Evolutionary conservation across 2,113 vertebrate species (phyloP).

Genomic region (Turdus rufiventris): DNA sequence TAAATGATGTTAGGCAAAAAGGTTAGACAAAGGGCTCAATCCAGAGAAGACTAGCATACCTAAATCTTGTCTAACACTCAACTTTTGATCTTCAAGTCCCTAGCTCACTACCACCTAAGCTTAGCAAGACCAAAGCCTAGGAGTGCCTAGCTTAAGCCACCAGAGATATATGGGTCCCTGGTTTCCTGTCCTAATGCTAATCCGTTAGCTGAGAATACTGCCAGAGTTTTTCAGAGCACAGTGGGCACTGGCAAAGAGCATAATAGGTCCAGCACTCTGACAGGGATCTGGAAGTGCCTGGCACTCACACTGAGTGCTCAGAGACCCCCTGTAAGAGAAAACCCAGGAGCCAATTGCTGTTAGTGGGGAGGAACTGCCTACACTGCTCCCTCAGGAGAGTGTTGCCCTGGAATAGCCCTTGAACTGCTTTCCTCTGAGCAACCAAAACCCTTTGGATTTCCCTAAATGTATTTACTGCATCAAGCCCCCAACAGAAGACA

Average conservation of each 20-base stretch:
- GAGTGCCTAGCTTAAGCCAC: background rate
- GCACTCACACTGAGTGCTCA: background rate
- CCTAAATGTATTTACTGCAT: background rate
- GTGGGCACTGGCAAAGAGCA: background rate
- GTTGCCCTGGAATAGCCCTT: background rate
- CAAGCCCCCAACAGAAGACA: background rate
- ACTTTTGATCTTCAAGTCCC: constrained; percentile 21
- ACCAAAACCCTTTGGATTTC: background rate
- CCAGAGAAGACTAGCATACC: background rate
- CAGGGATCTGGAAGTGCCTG: background rate
- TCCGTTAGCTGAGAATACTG: background rate
- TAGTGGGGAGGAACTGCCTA: background rate
- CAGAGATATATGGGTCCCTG: background rate
- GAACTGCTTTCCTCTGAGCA: background rate
- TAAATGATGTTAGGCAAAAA: background rate
- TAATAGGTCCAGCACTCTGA: background rate
- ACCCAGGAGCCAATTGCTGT: background rate
- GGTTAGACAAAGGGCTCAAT: background rate
- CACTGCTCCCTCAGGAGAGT: rapidly evolving
- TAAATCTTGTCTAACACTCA: background rate
- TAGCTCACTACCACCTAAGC: background rate
- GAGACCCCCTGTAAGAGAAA: background rate
- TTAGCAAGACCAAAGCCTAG: background rate
- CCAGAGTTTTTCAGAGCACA: background rate
- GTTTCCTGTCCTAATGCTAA: background rate